These are phyloP conservation scores for Gadus chalcogrammus DNA, from an alignment of 2,113 vertebrate genomes.

Conservation along the genomic window DNA sequence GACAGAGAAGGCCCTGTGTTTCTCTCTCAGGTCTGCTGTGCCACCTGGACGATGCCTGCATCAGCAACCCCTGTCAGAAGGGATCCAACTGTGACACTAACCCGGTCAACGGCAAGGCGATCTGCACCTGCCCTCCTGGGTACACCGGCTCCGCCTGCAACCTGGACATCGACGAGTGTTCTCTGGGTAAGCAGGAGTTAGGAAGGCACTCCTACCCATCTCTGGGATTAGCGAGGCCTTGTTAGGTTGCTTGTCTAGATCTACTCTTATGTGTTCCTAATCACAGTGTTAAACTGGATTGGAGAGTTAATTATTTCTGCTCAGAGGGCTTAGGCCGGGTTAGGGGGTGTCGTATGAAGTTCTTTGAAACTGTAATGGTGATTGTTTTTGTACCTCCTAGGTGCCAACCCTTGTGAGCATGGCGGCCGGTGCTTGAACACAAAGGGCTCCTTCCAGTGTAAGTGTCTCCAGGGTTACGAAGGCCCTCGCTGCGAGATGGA, in stretches of 20 bases:
- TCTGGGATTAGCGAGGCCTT: too few species aligned
- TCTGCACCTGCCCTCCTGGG: slow-evolving; percentile 92
- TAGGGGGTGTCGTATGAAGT: too few species aligned
- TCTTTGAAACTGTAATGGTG: too few species aligned
- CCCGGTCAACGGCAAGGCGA: slow-evolving; percentile 93
- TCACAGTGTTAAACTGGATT: too few species aligned
- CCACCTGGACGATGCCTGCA: slow-evolving; percentile 92
- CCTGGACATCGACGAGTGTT: slow-evolving; percentile 91
- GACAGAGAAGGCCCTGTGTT: neutral
- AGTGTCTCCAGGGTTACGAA: slow-evolving; percentile 86
- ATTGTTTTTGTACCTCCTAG: slow-evolving; percentile 55
- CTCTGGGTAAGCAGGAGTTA: slow-evolving; percentile 74
- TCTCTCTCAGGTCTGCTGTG: slow-evolving; percentile 83
- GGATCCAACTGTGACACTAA: slow-evolving; percentile 98
- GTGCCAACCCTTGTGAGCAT: slow-evolving; percentile 93
- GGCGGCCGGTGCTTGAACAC: slow-evolving; percentile 95
- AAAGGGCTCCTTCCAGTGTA: slow-evolving; percentile 92
- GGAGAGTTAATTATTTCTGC: too few species aligned
- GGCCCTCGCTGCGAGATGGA: slow-evolving; percentile 94
- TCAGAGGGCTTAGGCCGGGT: too few species aligned
- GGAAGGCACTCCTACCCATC: neutral
- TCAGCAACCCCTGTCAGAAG: slow-evolving; percentile 96
- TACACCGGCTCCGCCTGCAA: slow-evolving; percentile 93
- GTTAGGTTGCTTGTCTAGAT: too few species aligned
- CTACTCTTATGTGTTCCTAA: too few species aligned